Evolutionary conservation across 1,140 invertebrate species (phyloP), one percentile per base, ranked within the genome.

Genomic region (Trachymyrmex septentrionalis): DNA sequence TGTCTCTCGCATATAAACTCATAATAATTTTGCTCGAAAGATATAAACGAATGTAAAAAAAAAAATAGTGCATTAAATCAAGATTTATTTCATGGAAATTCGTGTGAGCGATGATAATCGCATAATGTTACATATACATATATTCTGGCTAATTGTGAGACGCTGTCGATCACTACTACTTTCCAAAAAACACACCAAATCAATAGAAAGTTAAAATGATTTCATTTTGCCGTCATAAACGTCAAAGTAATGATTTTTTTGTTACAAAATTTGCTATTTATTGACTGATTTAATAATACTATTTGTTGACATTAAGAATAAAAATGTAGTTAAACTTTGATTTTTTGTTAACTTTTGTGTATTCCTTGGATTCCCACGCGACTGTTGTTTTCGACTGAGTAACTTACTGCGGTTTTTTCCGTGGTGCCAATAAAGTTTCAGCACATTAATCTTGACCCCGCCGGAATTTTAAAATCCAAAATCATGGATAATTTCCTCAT

Each of bases 81-180:
- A 67, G 14, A 19, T 1, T 24, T 10, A 53, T 5, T 27, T 69
- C 57, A 67, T 21, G n/a, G 67, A 80, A 50, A 64, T 34, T 16
- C 2, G 24, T 0, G 21, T 19, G 6, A 16, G 71, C 19, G 24
- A 66, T n/a, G 5, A 64, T 64, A 64, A 78, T 64, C 19, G 10
- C 10, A 3, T 16, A 19, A n/a, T 21, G 5, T 69, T 16, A 10
- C 34, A 44, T 44, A 38, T 38, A 38, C 34, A 38, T 44, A 34
- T 48, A 59, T 72, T 12, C 14, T 24, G 19, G 9, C 48, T 73
- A 53, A 27, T 50, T 50, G 3, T 50, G 48, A 6, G 38, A 44
- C 34, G 12, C 9, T 55, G 88, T 88, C 19, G 30, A 10, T 14
- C 53, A 19, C 27, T 72, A 73, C 50, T 87, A 89, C 86, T 87